Evolutionary conservation across 2,113 vertebrate genomes (phyloP).

Genomic region (Morone saxatilis): DNA sequence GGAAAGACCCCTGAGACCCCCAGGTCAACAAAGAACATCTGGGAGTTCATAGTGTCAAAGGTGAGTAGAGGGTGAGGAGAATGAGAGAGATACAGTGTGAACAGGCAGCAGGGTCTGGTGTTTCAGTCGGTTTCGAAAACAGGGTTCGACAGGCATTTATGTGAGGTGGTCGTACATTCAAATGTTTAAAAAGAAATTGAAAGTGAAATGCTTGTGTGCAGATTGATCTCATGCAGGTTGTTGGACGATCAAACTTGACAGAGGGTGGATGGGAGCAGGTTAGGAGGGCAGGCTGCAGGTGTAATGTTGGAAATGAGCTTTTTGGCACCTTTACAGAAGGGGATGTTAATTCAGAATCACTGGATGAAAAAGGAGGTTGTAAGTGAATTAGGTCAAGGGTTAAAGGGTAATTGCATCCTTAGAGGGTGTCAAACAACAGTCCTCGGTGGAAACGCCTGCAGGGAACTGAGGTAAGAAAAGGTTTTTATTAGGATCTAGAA

Average conservation of each 20-base stretch:
- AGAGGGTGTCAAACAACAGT: conserved; percentile 4
- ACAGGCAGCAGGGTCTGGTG: background rate
- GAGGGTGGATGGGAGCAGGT: background rate
- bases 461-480: conserved; percentile 20
- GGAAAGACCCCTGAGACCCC: background rate
- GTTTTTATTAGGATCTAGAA: conserved; percentile 17
- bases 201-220: background rate
- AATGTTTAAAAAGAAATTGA: conserved; percentile 11
- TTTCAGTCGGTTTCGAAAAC: background rate
- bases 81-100: conserved; percentile 16
- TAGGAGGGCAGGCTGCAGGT: background rate
- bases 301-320: conserved; percentile 24
- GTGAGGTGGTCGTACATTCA: background rate
- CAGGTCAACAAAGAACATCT: conserved; percentile 44
- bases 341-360: conserved; percentile 11
- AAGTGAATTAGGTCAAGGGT: conserved; percentile 45
- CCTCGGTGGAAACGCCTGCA: background rate
- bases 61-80: conserved; percentile 12
- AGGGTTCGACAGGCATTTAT: background rate
- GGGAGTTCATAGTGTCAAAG: conserved; percentile 32
- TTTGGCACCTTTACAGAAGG: background rate
- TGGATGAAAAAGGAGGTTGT: background rate
- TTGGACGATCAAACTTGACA: background rate
- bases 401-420: conserved; percentile 64
- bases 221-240: background rate